Evolutionary conservation across 2,888 invertebrate genomes (phyloP).

Genomic region (Ligdia adustata): DNA sequence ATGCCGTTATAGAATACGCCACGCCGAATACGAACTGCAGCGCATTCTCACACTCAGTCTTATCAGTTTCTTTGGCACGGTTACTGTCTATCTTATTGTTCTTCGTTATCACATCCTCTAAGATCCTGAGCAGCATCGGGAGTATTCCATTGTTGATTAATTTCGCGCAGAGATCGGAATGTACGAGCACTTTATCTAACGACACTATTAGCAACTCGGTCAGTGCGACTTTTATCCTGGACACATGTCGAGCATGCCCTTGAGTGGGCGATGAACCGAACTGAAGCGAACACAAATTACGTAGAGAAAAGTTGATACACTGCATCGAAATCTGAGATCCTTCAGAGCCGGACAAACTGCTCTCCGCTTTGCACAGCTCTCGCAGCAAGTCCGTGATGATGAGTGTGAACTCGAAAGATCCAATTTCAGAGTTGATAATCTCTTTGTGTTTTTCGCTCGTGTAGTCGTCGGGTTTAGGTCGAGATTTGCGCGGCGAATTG

Average conservation of each 20-base stretch:
- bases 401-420: conserved; percentile 82
- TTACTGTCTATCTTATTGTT: conserved; percentile 58
- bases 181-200: conserved; percentile 79
- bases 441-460: conserved; percentile 77
- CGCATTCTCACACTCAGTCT: conserved; percentile 75
- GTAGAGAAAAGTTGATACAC: conserved; percentile 84
- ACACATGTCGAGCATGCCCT: conserved; percentile 59
- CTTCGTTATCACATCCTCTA: conserved; percentile 82
- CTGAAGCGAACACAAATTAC: conserved; percentile 85
- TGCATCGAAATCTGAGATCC: conserved; percentile 83
- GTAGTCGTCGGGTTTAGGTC: conserved; percentile 80
- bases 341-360: conserved; percentile 76
- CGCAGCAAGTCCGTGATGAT: conserved; percentile 83
- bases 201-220: conserved; percentile 84
- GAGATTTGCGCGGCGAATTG: conserved; percentile 62
- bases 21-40: conserved; percentile 85
- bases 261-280: conserved; percentile 77
- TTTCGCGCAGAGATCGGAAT: conserved; percentile 81
- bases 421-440: conserved; percentile 79
- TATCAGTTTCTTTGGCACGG: conserved; percentile 51
- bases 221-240: conserved; percentile 80
- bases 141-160: conserved; percentile 84
- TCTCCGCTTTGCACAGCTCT: conserved; percentile 80
- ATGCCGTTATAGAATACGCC: conserved; percentile 83
- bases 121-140: conserved; percentile 84